phyloP scores from a whole-genome alignment of 1,140 invertebrate species.

The Cepaea nemoralis region DNA sequence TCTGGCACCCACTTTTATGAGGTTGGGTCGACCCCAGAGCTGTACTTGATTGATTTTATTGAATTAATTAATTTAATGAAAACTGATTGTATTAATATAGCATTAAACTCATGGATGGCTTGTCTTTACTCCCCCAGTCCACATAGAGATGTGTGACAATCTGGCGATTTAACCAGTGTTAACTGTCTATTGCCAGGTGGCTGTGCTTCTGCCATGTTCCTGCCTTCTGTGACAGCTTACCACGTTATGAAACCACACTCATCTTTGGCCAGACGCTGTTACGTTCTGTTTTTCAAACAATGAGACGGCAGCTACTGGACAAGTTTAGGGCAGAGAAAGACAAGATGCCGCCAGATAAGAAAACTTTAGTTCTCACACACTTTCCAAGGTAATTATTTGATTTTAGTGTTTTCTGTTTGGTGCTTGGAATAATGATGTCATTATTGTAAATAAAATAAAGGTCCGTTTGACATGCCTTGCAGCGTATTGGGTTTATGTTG shows the following conservation, averaged over 20 bases:
- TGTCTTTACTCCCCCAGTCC: too few relatives aligned
- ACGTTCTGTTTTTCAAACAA: conserved; percentile 88
- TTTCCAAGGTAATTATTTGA: conserved; percentile 76
- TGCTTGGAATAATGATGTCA: too few relatives aligned
- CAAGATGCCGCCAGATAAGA: conserved; percentile 87
- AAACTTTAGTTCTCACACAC: conserved; percentile 78
- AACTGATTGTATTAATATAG: too few relatives aligned
- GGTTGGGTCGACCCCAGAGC: too few relatives aligned
- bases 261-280: conserved; percentile 91
- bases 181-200: conserved; percentile 78
- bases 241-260: conserved; percentile 88
- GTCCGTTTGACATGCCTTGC: too few relatives aligned
- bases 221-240: conserved; percentile 92
- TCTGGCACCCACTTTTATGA: too few relatives aligned
- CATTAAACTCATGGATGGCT: too few relatives aligned
- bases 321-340: conserved; percentile 90
- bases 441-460: too few relatives aligned
- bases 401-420: not conserved
- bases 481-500: too few relatives aligned
- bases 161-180: not conserved
- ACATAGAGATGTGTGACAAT: too few relatives aligned
- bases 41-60: too few relatives aligned
- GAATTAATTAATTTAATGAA: too few relatives aligned
- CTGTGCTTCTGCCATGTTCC: conserved; percentile 95
- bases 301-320: conserved; percentile 90